Conservation (phyloP, 2,888 invertebrate genomes). For the Chrysolina haemoptera region DNA sequence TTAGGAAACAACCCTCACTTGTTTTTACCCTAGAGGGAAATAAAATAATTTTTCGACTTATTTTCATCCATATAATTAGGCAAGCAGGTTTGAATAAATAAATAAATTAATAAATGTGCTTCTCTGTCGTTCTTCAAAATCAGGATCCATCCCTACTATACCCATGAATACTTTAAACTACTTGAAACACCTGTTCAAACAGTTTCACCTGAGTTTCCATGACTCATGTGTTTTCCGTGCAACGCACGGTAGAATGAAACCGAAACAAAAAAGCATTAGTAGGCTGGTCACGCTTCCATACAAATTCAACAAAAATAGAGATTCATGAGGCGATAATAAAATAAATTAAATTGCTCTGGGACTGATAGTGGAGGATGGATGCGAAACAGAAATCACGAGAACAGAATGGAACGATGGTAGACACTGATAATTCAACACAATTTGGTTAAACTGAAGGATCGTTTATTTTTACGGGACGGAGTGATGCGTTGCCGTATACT, state of each 20-base stretch:
- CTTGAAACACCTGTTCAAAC: not conserved
- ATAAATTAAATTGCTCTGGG: constrained; percentile 14
- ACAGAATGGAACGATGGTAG: constrained; percentile 10
- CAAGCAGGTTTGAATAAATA: too few relatives aligned
- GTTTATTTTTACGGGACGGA: not conserved
- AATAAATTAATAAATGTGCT: too few relatives aligned
- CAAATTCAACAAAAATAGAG: constrained; percentile 16
- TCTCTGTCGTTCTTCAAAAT: not conserved
- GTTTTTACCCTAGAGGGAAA: too few relatives aligned
- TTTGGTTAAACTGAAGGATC: not conserved
- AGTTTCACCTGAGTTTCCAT: not conserved
- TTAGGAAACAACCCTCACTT: too few relatives aligned
- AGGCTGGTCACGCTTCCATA: constrained; percentile 12
- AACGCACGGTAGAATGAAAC: not conserved
- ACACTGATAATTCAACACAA: constrained; percentile 13
- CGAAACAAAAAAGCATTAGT: constrained; percentile 4
- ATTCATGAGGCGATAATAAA: constrained; percentile 14
- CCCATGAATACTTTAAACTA: not conserved
- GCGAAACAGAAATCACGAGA: constrained; percentile 14
- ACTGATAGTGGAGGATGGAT: constrained; percentile 10
- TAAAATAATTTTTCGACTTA: too few relatives aligned
- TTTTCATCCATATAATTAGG: too few relatives aligned
- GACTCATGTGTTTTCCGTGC: constrained; percentile 4
- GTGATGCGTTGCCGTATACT: not conserved
- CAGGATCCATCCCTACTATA: not conserved